phyloP scores from a whole-genome alignment of 2,797 vertebrate species.

The Poecilia wingei region DNA sequence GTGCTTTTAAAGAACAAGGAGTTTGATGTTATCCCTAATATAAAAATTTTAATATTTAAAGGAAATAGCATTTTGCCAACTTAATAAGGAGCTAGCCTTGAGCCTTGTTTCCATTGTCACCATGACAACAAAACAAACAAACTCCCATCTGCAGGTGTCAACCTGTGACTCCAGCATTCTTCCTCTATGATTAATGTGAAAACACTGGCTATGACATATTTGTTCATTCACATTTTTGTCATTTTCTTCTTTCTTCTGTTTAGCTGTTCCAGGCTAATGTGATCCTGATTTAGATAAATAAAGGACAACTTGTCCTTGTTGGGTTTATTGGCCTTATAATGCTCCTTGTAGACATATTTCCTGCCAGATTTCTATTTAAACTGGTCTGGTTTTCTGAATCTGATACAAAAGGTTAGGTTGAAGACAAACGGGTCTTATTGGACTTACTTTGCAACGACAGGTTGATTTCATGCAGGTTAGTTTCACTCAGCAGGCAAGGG shows the following conservation, averaged over 20 bases:
- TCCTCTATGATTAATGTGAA: slow-evolving; percentile 28
- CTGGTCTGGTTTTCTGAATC: background rate
- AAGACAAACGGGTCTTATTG: background rate
- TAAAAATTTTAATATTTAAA: background rate
- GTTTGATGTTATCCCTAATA: background rate
- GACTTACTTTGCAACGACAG: slow-evolving; percentile 14
- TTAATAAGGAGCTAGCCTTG: background rate
- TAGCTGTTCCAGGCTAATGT: background rate
- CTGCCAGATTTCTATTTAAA: background rate
- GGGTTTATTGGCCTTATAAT: background rate
- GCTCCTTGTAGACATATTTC: background rate
- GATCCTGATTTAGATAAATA: background rate
- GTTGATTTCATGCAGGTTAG: background rate
- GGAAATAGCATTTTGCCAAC: background rate
- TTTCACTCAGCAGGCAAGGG: background rate
- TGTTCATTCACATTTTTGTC: background rate
- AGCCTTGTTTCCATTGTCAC: slow-evolving; percentile 25
- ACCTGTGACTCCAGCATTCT: slow-evolving; percentile 23
- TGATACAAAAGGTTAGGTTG: too few relatives aligned
- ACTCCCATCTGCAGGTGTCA: background rate
- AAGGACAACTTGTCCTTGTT: background rate
- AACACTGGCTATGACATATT: background rate
- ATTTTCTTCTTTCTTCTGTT: background rate
- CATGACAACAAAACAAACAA: slow-evolving; percentile 40
- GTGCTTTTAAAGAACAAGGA: background rate